phyloP scores from a whole-genome alignment of 2,888 invertebrate genomes.

The Drosophila niveifrons region DNA sequence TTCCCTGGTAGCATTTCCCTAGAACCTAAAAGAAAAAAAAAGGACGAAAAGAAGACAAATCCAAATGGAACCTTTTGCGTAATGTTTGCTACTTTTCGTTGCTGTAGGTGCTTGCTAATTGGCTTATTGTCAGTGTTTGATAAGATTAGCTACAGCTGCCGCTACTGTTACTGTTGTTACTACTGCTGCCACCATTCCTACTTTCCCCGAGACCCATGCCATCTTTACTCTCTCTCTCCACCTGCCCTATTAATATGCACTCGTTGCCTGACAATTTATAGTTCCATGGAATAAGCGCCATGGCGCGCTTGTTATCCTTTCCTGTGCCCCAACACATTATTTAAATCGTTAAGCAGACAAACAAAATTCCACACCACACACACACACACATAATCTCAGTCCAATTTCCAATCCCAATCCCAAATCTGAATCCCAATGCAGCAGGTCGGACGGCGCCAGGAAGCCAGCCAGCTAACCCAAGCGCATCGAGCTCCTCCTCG shows the following conservation, averaged over 20 bases:
- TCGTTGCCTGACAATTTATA: constrained; percentile 58
- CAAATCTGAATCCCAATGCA: constrained; percentile 32
- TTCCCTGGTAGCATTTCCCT: constrained; percentile 74
- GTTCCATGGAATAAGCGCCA: constrained; percentile 60
- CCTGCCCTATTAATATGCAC: constrained; percentile 44
- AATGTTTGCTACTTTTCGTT: constrained; percentile 62
- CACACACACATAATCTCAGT: constrained; percentile 2
- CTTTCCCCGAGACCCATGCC: not conserved
- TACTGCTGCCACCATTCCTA: not conserved
- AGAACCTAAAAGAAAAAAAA: constrained; percentile 28
- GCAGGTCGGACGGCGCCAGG: constrained; percentile 66
- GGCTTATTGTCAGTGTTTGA: constrained; percentile 81
- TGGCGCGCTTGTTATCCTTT: constrained; percentile 65
- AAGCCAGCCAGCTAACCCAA: constrained; percentile 46
- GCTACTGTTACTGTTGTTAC: constrained; percentile 11
- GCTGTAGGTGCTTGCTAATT: constrained; percentile 81
- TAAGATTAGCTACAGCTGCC: constrained; percentile 75
- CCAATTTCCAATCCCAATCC: not conserved
- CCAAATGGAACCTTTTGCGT: constrained; percentile 55
- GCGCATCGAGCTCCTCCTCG: constrained; percentile 37
- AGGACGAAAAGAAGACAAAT: constrained; percentile 8
- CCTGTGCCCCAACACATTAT: constrained; percentile 57
- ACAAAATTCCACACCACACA: constrained; percentile 34
- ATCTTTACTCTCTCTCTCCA: constrained; percentile 17
- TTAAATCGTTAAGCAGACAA: constrained; percentile 63